A percentile compares a stretch with the other conserved stretches of the same genome.
Conservation (phyloP, 1,140 invertebrate species). For the Ceratina japonica region DNA sequence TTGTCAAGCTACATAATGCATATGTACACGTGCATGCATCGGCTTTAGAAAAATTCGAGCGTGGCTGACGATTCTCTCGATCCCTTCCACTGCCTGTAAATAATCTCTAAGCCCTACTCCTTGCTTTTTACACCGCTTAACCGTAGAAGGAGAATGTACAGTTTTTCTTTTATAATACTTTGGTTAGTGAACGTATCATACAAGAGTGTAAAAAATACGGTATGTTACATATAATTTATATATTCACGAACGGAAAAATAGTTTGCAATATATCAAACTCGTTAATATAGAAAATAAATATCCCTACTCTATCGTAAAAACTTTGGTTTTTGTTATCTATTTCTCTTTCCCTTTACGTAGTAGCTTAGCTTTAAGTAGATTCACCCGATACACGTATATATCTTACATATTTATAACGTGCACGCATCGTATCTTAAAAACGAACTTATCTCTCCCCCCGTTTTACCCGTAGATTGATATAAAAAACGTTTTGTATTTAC, state of each 20-base stretch:
- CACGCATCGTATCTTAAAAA: conserved; percentile 17
- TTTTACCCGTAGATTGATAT: conserved; percentile 32
- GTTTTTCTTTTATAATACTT: conserved; percentile 10
- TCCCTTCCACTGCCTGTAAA: conserved; percentile 18
- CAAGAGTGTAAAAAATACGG: too few relatives aligned
- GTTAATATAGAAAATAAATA: conserved; percentile 47
- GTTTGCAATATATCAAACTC: conserved; percentile 27
- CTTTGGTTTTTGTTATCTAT: conserved; percentile 19
- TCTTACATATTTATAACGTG: neutral
- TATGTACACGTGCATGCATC: conserved; percentile 27
- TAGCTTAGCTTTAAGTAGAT: conserved; percentile 22
- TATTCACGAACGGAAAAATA: conserved; percentile 16
- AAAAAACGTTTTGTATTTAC: conserved; percentile 30
- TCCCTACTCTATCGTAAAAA: conserved; percentile 31
- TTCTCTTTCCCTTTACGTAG: too few relatives aligned
- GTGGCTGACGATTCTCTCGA: neutral
- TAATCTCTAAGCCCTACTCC: neutral
- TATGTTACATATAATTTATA: conserved; percentile 17
- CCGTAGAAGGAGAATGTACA: conserved; percentile 36
- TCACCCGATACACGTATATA: conserved; percentile 1
- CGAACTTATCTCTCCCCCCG: conserved; percentile 17
- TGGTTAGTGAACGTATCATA: neutral
- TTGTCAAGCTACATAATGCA: conserved; percentile 5
- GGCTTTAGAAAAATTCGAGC: conserved; percentile 38
- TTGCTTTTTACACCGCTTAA: neutral